Conservation (phyloP, 2,888 invertebrate genomes). For the Amorpha juglandis region DNA sequence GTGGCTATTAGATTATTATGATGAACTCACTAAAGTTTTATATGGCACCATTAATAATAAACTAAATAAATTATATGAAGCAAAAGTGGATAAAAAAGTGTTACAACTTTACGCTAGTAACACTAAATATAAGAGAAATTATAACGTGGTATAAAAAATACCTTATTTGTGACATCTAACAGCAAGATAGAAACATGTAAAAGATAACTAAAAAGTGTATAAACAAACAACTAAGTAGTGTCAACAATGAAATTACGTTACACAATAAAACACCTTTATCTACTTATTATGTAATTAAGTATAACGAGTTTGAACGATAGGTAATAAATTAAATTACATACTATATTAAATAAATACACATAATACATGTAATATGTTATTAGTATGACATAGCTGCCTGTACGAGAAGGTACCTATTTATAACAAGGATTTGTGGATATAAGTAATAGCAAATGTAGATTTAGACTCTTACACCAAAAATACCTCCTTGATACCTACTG, state of each 20-base stretch:
- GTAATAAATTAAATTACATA: background rate
- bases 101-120: too few relatives aligned
- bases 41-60: too few relatives aligned
- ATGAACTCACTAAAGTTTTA: background rate
- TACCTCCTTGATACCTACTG: background rate
- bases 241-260: background rate
- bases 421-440: slow-evolving; percentile 3
- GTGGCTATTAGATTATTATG: too few relatives aligned
- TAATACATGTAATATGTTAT: background rate
- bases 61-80: background rate
- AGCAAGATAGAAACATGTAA: background rate
- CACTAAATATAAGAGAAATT: background rate
- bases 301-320: background rate
- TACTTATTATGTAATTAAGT: background rate
- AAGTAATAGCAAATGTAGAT: background rate
- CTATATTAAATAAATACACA: slow-evolving; percentile 3
- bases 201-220: background rate
- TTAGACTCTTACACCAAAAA: background rate
- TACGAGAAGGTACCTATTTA: background rate
- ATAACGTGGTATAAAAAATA: background rate
- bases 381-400: background rate
- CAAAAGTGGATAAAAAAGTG: background rate
- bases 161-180: background rate
- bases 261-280: background rate
- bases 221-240: background rate